Conservation (phyloP, 64 coral and sea anemone genomes). For the Pocillopora damicornis region DNA sequence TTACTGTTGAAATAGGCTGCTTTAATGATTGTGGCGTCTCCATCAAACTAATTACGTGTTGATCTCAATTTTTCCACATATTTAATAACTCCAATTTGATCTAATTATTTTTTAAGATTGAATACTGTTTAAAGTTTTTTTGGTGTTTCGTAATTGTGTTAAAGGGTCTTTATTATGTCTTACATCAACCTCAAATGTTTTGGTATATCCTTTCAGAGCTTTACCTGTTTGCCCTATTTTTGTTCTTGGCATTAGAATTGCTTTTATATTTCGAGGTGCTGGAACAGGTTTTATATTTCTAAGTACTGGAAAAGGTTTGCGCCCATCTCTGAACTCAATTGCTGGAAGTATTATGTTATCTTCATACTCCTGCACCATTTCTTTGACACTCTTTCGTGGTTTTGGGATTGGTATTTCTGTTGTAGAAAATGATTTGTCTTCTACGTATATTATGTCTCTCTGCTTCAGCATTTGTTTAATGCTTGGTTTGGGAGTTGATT, state of each 20-base stretch:
- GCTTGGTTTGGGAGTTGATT: too few relatives aligned
- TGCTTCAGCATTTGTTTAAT: too few relatives aligned
- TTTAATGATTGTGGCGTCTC: neutral
- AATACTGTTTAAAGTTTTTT: neutral
- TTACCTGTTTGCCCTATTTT: neutral
- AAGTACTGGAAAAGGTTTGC: too few relatives aligned
- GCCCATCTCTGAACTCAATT: too few relatives aligned
- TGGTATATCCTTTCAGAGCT: neutral
- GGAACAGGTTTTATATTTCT: neutral
- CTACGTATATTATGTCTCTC: too few relatives aligned
- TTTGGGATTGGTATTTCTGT: too few relatives aligned
- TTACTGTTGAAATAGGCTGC: neutral
- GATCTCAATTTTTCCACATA: neutral
- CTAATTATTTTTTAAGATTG: neutral
- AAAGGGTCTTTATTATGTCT: neutral
- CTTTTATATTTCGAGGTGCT: neutral
- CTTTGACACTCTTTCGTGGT: too few relatives aligned
- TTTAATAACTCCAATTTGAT: neutral
- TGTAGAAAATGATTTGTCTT: too few relatives aligned
- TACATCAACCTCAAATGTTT: neutral
- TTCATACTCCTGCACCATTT: too few relatives aligned
- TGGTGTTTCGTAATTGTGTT: neutral
- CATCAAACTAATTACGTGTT: neutral
- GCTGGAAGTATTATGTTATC: too few relatives aligned
- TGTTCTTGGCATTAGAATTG: neutral